Percentiles rank a stretch among this genome's conserved stretches.
Evolutionary conservation across 2,888 invertebrate genomes (phyloP).

Genomic region (Leucophenga maculata): DNA sequence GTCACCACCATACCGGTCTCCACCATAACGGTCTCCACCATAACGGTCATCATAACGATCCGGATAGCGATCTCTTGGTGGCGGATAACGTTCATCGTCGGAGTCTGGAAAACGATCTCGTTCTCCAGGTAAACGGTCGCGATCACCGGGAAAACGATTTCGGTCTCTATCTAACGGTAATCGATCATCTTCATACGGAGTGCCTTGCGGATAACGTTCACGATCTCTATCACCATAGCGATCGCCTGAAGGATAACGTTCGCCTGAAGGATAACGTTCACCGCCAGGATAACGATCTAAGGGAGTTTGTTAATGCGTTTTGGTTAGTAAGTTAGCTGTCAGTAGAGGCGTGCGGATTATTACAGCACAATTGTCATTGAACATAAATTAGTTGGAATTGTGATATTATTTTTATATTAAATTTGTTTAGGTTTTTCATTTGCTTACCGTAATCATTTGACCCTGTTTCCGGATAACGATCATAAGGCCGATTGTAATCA

Average conservation of each 20-base stretch:
- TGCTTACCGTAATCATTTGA: conserved; percentile 56
- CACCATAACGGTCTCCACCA: conserved; percentile 41
- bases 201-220: conserved; percentile 47
- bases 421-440: background rate
- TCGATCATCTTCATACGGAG: conserved; percentile 44
- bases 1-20: conserved; percentile 46
- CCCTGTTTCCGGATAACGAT: conserved; percentile 65
- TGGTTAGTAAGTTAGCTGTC: conserved; percentile 66
- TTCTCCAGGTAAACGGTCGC: conserved; percentile 57
- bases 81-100: conserved; percentile 49
- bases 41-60: conserved; percentile 40
- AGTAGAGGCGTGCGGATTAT: conserved; percentile 46
- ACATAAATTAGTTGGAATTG: conserved; percentile 5
- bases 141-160: conserved; percentile 46
- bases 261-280: conserved; percentile 73
- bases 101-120: conserved; percentile 48
- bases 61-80: conserved; percentile 52
- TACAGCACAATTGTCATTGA: background rate
- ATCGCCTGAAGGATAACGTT: conserved; percentile 66
- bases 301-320: conserved; percentile 37
- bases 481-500: conserved; percentile 67
- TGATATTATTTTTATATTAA: conserved; percentile 46
- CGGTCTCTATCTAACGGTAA: conserved; percentile 49
- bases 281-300: conserved; percentile 65
- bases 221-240: conserved; percentile 63